These are phyloP conservation scores for Lepidocolaptes lacrymiger DNA, from an alignment of 2,797 vertebrate genomes.

Conservation along the genomic window DNA sequence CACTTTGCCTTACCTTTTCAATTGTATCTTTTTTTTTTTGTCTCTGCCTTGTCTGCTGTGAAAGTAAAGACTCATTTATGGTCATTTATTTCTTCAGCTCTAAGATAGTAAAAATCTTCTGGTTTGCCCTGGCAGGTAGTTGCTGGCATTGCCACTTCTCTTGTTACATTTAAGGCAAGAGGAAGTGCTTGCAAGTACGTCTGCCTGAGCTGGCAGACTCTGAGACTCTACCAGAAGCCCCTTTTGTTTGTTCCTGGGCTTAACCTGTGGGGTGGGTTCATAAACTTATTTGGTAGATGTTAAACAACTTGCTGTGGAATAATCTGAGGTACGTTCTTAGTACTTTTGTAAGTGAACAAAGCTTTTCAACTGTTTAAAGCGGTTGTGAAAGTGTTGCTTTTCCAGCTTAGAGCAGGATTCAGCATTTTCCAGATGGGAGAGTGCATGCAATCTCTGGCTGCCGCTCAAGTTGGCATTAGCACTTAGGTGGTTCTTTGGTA, in stretches of 20 bases:
- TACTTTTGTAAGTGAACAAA: neutral
- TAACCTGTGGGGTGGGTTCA: neutral
- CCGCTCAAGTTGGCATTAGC: neutral
- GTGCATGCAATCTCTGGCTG: neutral
- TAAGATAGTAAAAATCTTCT: neutral
- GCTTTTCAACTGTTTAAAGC: neutral
- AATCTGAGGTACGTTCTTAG: neutral
- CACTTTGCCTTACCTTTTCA: neutral
- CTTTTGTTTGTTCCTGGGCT: neutral
- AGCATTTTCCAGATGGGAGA: neutral
- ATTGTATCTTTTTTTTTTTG: rapidly evolving
- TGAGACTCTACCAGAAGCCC: too few species aligned
- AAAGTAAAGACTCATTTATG: neutral
- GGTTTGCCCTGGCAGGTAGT: neutral
- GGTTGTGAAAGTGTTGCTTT: neutral
- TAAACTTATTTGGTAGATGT: neutral
- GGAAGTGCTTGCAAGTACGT: neutral
- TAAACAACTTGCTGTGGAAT: neutral
- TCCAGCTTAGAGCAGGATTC: neutral
- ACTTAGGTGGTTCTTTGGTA: neutral
- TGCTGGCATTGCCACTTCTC: neutral
- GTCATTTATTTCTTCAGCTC: neutral
- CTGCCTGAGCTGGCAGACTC: neutral
- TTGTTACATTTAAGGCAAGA: neutral
- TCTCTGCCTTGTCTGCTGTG: neutral